Evolutionary conservation across 2,888 invertebrate genomes (phyloP).

Genomic region (Agrochola litura): DNA sequence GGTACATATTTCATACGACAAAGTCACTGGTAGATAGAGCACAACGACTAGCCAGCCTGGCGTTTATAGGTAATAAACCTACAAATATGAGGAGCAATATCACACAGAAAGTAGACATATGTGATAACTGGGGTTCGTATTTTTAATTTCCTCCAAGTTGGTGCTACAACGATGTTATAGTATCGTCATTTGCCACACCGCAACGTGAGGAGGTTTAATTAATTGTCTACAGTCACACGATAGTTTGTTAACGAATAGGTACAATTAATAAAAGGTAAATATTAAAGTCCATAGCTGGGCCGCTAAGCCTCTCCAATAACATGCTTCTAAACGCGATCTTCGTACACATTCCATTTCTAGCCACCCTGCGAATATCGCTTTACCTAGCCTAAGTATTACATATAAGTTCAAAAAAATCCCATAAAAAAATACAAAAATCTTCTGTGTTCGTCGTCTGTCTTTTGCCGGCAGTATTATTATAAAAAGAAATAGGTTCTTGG

Average conservation of each 20-base stretch:
- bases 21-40: conserved; percentile 27
- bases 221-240: neutral
- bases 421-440: neutral
- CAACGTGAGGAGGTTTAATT: conserved; percentile 17
- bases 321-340: neutral
- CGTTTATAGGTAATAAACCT: conserved; percentile 53
- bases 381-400: neutral
- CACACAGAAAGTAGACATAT: conserved; percentile 13
- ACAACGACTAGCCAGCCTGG: conserved; percentile 16
- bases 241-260: conserved; percentile 15
- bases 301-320: neutral
- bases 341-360: neutral
- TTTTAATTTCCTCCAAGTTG: conserved; percentile 30
- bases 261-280: conserved; percentile 10
- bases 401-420: too few species aligned
- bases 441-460: neutral
- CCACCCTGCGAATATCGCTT: neutral
- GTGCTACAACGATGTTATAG: conserved; percentile 3
- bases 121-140: conserved; percentile 42
- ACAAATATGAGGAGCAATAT: conserved; percentile 48
- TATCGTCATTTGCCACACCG: conserved; percentile 12
- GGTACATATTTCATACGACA: conserved; percentile 42
- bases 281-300: neutral
- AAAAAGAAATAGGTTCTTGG: too few species aligned
- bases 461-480: neutral